Conservation (phyloP, 2,113 vertebrate species). For the Falcunculus frontatus region DNA sequence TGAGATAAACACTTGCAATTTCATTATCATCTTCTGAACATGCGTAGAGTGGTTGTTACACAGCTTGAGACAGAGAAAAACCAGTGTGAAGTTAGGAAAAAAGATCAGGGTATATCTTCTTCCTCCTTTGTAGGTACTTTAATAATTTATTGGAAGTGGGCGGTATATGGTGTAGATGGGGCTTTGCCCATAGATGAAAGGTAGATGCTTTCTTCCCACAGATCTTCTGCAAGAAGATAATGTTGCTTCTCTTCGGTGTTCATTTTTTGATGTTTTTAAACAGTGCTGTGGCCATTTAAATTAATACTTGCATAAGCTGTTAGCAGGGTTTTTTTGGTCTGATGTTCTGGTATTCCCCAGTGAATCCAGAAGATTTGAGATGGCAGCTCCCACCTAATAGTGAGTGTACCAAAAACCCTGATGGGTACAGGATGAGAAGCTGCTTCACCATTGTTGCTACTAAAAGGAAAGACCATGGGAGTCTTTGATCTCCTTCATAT, state of each 20-base stretch:
- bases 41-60: neutral
- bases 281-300: neutral
- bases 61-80: neutral
- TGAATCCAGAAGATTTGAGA: neutral
- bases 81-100: neutral
- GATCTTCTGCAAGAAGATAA: neutral
- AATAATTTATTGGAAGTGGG: neutral
- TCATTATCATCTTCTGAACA: neutral
- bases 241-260: neutral
- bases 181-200: neutral
- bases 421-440: neutral
- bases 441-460: neutral
- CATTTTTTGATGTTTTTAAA: neutral
- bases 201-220: neutral
- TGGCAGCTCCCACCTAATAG: neutral
- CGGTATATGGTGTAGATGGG: neutral
- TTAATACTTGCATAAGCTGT: neutral
- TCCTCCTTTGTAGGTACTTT: neutral
- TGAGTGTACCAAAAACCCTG: neutral
- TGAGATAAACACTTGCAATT: neutral
- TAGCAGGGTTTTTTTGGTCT: neutral
- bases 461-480: neutral
- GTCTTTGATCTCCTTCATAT: neutral
- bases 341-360: neutral
- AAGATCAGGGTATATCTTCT: neutral